Evolutionary conservation across 1,140 invertebrate species (phyloP).

Genomic region (Ridgeia piscesae): DNA sequence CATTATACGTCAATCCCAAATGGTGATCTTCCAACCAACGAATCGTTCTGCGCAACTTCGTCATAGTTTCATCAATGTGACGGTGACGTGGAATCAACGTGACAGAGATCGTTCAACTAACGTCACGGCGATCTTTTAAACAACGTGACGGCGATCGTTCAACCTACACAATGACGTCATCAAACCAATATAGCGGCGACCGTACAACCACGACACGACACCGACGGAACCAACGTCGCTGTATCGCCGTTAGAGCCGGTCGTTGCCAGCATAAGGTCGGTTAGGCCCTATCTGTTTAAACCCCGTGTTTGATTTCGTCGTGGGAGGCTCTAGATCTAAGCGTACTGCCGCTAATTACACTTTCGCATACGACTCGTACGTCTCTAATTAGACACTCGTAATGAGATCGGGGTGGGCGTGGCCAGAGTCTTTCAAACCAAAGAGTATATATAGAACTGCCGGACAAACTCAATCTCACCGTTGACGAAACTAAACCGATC

Average conservation of each 20-base stretch:
- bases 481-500: too few species aligned
- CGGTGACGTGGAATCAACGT: neutral
- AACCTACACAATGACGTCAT: neutral
- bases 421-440: conserved; percentile 4
- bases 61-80: neutral
- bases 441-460: neutral
- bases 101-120: neutral
- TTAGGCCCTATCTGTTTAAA: neutral
- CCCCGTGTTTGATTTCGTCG: neutral
- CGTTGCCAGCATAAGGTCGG: too few species aligned
- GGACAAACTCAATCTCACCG: too few species aligned
- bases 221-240: neutral
- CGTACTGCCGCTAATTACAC: neutral
- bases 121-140: neutral
- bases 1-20: too few species aligned
- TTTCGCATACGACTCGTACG: neutral
- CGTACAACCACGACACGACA: neutral
- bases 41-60: too few species aligned
- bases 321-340: neutral
- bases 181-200: neutral
- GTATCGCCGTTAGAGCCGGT: too few species aligned
- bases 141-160: neutral
- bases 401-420: neutral
- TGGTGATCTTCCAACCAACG: neutral
- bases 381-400: conserved; percentile 17